Percentiles rank a stretch among this genome's conserved stretches.
Evolutionary conservation across 2,113 vertebrate species (phyloP).

Genomic region (Drymodes brunneopygia): DNA sequence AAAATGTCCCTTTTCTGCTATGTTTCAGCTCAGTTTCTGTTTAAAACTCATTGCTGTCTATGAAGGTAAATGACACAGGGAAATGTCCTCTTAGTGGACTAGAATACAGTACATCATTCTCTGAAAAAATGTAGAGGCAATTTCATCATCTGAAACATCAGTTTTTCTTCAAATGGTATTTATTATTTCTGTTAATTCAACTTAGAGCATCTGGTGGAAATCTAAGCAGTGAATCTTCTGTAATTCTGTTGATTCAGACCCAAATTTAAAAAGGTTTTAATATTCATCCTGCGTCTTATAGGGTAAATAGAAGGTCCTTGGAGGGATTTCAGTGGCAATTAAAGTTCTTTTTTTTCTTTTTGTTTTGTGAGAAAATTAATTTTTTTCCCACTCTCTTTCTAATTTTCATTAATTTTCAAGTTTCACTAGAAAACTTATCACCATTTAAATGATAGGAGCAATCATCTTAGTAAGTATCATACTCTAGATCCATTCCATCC

Average conservation of each 20-base stretch:
- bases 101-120: background rate
- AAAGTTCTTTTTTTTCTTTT: background rate
- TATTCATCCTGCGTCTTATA: background rate
- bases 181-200: background rate
- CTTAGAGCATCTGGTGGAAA: background rate
- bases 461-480: background rate
- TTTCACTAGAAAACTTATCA: background rate
- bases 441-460: background rate
- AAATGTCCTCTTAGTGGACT: background rate
- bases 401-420: background rate
- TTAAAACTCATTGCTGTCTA: background rate
- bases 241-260: background rate
- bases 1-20: background rate
- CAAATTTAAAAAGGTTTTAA: background rate
- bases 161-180: background rate
- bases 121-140: background rate
- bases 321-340: background rate
- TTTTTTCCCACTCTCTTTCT: background rate
- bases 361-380: background rate
- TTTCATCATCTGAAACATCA: background rate
- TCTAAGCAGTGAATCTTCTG: background rate
- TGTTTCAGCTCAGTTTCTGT: background rate
- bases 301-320: background rate
- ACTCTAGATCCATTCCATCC: background rate
- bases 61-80: background rate